Conservation (phyloP, 2,888 invertebrate species). For the Mayetiola destructor region DNA sequence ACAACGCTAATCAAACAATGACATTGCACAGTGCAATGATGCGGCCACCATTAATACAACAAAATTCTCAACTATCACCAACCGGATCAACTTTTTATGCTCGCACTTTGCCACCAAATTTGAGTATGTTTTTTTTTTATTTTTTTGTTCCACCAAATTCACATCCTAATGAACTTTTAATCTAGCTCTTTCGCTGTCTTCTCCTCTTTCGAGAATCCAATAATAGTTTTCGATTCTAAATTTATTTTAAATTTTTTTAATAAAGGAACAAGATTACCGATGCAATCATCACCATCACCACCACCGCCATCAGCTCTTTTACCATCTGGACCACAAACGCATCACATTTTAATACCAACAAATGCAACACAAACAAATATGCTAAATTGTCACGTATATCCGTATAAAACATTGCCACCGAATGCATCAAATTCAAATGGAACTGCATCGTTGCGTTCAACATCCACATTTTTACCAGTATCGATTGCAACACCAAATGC, state of each 20-base stretch:
- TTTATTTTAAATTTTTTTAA: too few species aligned
- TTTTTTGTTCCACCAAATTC: too few species aligned
- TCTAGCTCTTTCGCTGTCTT: too few species aligned
- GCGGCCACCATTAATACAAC: neutral
- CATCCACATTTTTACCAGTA: conserved; percentile 6
- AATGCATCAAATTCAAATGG: too few species aligned
- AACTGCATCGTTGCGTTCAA: neutral
- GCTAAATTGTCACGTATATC: neutral
- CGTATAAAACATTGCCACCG: neutral
- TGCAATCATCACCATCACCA: neutral
- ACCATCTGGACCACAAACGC: neutral
- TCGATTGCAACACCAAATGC: neutral
- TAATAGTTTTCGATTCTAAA: too few species aligned
- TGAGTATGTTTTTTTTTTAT: neutral
- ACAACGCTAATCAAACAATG: conserved; percentile 10
- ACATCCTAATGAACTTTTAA: too few species aligned
- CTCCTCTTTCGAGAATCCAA: too few species aligned
- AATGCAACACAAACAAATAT: conserved; percentile 10
- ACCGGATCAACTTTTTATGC: neutral
- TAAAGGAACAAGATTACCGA: too few species aligned
- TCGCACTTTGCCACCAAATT: neutral
- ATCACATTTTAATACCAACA: conserved; percentile 4
- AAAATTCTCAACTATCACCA: neutral
- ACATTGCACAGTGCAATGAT: neutral
- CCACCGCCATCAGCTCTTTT: neutral